Percentiles rank a stretch among this genome's conserved stretches.
These are phyloP conservation scores for Agraylea sexmaculata DNA, from an alignment of 1,140 invertebrate genomes.

Conservation along the genomic window DNA sequence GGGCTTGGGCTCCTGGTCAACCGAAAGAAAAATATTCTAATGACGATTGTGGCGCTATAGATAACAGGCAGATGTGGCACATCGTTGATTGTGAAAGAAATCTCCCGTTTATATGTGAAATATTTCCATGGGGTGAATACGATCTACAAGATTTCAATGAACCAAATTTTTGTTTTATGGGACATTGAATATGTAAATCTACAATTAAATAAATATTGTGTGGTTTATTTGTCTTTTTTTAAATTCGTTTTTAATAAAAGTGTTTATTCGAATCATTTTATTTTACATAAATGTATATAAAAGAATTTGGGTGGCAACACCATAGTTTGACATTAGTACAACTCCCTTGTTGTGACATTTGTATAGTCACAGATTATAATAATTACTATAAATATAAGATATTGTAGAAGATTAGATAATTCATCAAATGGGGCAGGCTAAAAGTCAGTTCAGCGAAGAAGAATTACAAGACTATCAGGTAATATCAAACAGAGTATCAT, in stretches of 20 bases:
- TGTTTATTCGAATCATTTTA: too few relatives aligned
- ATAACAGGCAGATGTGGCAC: conserved; percentile 41
- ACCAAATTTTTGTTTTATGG: conserved; percentile 1
- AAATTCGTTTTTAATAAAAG: too few relatives aligned
- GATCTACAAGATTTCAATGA: conserved; percentile 15
- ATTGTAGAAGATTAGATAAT: too few relatives aligned
- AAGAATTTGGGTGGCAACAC: too few relatives aligned
- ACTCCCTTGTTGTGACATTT: too few relatives aligned
- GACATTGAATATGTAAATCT: too few relatives aligned
- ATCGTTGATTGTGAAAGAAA: conserved; percentile 37
- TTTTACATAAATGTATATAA: too few relatives aligned
- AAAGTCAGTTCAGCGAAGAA: conserved; percentile 74
- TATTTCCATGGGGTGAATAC: conserved; percentile 36
- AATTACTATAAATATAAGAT: conserved; percentile 9
- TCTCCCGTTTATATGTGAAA: conserved; percentile 48
- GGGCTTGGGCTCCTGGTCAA: conserved; percentile 53
- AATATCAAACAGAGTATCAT: conserved; percentile 16
- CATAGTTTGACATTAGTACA: too few relatives aligned
- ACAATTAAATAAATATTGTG: too few relatives aligned
- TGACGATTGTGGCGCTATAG: conserved; percentile 45
- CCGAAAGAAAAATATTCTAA: conserved; percentile 33
- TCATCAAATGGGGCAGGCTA: conserved; percentile 70
- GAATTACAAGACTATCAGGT: conserved; percentile 85
- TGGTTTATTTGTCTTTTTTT: too few relatives aligned
- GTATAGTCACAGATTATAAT: too few relatives aligned